Evolutionary conservation across 2,113 vertebrate genomes (phyloP), one percentile per base, ranked within the genome.

Genomic region (Aramus guarauna): DNA sequence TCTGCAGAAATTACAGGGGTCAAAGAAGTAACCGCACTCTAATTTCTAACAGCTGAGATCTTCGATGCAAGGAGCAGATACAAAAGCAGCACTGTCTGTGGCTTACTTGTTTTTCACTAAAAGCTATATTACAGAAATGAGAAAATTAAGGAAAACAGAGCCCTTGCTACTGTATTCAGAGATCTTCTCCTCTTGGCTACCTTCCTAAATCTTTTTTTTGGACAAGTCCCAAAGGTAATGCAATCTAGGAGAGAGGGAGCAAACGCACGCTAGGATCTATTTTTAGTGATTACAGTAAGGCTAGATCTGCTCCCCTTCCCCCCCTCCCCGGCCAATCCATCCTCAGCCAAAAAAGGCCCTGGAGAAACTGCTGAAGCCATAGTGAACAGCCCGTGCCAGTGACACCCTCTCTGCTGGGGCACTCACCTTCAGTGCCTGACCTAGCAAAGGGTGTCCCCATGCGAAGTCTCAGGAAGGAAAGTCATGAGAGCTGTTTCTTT

Each of bases 41-140:
- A 96, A 96, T 97, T 95, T 95, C 85, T 93, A 95, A 92, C 97
- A 95, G 95, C 97, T 97, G 97, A 94, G 66, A 75, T 36, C 30
- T 77, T 79, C 2, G 2, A 52, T 48, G 45, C 59, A 94, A 78
- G 83, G 48, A 71, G 43, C 41, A 66, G 75, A 90, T 68, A 96
- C 91, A 96, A 96, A 96, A 93, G 89, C 58, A 66, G 87, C 81
- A 84, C 96, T 96, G 97, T 95, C 87, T 87, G 43, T 83, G 58
- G n/a, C 41, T 91, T 58, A 66, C 78, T 91, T 88, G 45, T 52
- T 94, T 93, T 91, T 73, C 30, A 34, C 79, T 81, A 82, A 63
- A 83, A 73, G 55, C 30, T 83, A 5, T 74, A 64, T 79, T 83
- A 90, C 37, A 94, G 66, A 87, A 93, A 95, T 37, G 24, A 69